phyloP scores from a whole-genome alignment of 2,113 vertebrate species.

The Stigmatopora nigra region DNA sequence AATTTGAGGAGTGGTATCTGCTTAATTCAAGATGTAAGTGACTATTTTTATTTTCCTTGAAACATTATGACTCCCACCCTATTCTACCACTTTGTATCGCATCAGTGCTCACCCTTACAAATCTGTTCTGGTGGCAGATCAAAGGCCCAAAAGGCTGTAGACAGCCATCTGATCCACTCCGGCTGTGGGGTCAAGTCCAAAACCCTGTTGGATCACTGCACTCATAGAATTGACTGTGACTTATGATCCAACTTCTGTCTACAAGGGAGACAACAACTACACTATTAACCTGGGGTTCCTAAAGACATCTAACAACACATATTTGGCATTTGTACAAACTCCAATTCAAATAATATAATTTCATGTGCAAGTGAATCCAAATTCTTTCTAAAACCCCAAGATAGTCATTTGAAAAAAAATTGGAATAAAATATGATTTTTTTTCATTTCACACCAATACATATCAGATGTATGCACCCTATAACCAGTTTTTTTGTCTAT shows the following conservation, averaged over 20 bases:
- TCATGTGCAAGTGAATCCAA: constrained; percentile 24
- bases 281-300: constrained; percentile 25
- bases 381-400: constrained; percentile 46
- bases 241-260: constrained; percentile 30
- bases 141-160: constrained; percentile 44
- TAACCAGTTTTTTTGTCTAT: constrained; percentile 10
- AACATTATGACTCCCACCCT: constrained; percentile 4
- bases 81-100: constrained; percentile 22
- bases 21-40: too few relatives aligned
- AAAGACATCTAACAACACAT: constrained; percentile 19
- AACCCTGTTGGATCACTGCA: constrained; percentile 47
- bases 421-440: constrained; percentile 17
- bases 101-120: constrained; percentile 43
- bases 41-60: background rate
- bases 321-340: constrained; percentile 18
- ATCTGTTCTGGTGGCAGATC: constrained; percentile 52
- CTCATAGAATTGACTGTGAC: constrained; percentile 32
- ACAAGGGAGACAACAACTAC: constrained; percentile 8
- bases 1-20: too few relatives aligned
- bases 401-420: constrained; percentile 23
- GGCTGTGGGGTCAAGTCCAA: constrained; percentile 54
- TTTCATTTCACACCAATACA: constrained; percentile 17
- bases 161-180: constrained; percentile 59
- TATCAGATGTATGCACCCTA: constrained; percentile 14
- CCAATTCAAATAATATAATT: constrained; percentile 21